phyloP scores from a whole-genome alignment of 2,888 invertebrate species.

The Dromius quadrimaculatus region DNA sequence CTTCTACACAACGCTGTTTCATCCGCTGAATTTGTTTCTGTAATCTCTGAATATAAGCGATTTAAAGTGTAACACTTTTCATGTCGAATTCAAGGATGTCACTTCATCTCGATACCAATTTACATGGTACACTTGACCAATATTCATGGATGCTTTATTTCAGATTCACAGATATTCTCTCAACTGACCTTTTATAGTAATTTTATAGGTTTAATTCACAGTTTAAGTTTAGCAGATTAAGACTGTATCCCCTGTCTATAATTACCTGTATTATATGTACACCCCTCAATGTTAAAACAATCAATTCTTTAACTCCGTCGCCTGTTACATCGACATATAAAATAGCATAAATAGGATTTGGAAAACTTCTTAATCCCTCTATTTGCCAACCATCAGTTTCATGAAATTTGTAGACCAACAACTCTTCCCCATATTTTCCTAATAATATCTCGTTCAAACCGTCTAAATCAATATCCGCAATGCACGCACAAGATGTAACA shows the following conservation, averaged over 20 bases:
- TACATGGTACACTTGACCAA: too few species aligned
- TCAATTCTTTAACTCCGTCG: slow-evolving; percentile 75
- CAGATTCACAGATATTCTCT: too few species aligned
- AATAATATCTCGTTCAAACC: slow-evolving; percentile 76
- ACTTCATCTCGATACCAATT: too few species aligned
- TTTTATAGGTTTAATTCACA: too few species aligned
- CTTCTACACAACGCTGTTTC: too few species aligned
- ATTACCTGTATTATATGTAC: slow-evolving; percentile 75
- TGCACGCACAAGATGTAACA: slow-evolving; percentile 72
- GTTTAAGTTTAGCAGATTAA: neutral
- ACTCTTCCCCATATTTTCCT: slow-evolving; percentile 76
- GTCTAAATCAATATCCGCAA: slow-evolving; percentile 79
- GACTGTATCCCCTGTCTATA: neutral
- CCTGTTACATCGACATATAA: slow-evolving; percentile 74
- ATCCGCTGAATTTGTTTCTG: too few species aligned
- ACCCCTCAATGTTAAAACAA: slow-evolving; percentile 75
- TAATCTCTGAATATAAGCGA: too few species aligned
- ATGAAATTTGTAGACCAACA: slow-evolving; percentile 68
- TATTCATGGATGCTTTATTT: too few species aligned
- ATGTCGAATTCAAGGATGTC: too few species aligned
- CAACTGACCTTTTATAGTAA: too few species aligned
- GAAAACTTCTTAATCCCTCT: slow-evolving; percentile 69
- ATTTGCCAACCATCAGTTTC: slow-evolving; percentile 66
- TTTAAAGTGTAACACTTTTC: too few species aligned
- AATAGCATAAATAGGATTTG: slow-evolving; percentile 74